Conservation (phyloP, 2,113 vertebrate genomes). For the Pholis gunnellus region DNA sequence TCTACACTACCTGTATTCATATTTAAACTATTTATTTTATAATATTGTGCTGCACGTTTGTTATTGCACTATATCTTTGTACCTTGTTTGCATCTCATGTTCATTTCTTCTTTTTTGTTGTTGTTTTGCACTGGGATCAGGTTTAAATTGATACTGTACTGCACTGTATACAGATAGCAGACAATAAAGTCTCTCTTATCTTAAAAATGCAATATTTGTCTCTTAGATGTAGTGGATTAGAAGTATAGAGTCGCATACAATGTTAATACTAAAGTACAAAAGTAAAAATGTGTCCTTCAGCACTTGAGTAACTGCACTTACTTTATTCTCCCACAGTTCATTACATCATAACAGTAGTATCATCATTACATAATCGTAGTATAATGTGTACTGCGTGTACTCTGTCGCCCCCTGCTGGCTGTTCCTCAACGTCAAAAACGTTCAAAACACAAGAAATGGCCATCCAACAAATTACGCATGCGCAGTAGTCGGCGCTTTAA, state of each 20-base stretch:
- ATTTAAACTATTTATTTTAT: too few relatives aligned
- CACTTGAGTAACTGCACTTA: background rate
- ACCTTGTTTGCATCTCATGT: too few relatives aligned
- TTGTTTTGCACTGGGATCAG: too few relatives aligned
- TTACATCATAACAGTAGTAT: background rate
- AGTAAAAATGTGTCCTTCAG: background rate
- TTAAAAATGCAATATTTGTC: too few relatives aligned
- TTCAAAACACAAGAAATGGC: conserved; percentile 1
- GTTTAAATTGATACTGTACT: too few relatives aligned
- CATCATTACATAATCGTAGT: background rate
- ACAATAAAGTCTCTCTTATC: too few relatives aligned
- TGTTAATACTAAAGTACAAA: background rate
- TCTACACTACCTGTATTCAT: too few relatives aligned
- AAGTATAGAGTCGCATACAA: background rate
- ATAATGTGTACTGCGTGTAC: background rate
- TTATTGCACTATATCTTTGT: too few relatives aligned
- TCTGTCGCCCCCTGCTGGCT: background rate
- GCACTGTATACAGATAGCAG: too few relatives aligned
- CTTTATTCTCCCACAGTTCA: background rate
- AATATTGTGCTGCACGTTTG: too few relatives aligned
- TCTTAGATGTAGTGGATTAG: too few relatives aligned
- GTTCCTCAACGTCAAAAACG: background rate
- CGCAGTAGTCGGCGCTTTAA: conserved; percentile 75
- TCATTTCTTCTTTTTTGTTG: too few relatives aligned
- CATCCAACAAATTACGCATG: conserved; percentile 62